A percentile compares a stretch with the other conserved stretches of the same genome.
These are phyloP conservation scores for Tamias sibiricus DNA, from an alignment of 2,113 vertebrate genomes.

Conservation along the genomic window DNA sequence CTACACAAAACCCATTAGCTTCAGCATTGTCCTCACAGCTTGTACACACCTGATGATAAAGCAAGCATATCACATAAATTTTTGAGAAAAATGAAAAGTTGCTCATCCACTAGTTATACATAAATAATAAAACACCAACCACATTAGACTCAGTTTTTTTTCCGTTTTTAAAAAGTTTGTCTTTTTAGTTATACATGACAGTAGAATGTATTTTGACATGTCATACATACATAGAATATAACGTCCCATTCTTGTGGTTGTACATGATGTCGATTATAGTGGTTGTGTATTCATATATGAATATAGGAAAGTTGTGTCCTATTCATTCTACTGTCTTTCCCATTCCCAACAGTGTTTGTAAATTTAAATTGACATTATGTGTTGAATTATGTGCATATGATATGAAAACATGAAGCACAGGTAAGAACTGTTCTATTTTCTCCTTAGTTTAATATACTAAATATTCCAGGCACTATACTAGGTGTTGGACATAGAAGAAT, in stretches of 20 bases:
- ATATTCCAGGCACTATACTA: neutral
- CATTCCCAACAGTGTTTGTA: neutral
- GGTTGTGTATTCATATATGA: too few relatives aligned
- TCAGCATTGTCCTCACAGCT: slow-evolving; percentile 99
- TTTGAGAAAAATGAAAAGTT: slow-evolving; percentile 62
- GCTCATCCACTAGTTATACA: neutral
- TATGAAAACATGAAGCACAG: neutral
- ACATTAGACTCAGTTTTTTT: neutral
- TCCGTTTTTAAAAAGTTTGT: neutral
- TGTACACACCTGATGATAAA: slow-evolving; percentile 92
- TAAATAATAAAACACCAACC: slow-evolving; percentile 7
- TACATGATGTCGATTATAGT: too few relatives aligned
- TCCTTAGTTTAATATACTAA: neutral
- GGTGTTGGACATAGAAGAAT: neutral
- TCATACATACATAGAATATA: too few relatives aligned
- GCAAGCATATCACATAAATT: neutral
- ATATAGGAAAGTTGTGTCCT: too few relatives aligned
- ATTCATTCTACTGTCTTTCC: too few relatives aligned
- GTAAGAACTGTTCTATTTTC: neutral
- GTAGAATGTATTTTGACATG: too few relatives aligned
- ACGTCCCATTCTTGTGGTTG: too few relatives aligned
- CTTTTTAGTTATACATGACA: too few relatives aligned
- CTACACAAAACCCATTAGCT: slow-evolving; percentile 97
- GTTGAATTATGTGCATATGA: slow-evolving; percentile 6
- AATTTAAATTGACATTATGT: slow-evolving; percentile 45